Base-by-base conservation (phyloP, 2,888 invertebrate genomes). In the Drosophila histrio region DNA sequence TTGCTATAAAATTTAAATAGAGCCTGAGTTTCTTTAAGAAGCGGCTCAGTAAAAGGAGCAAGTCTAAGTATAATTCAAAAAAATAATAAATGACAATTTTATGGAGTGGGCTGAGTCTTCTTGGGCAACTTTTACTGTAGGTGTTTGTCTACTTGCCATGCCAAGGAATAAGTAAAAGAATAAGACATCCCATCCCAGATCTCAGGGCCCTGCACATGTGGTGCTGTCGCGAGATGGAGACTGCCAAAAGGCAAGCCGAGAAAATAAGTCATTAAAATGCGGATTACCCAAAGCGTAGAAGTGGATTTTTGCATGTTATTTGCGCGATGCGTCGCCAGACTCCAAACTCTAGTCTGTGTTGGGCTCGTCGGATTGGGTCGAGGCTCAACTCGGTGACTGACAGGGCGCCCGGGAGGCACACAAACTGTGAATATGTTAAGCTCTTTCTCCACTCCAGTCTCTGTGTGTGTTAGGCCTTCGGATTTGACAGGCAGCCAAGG, bases 201-300 rank as follows among this genome's bases (percentile, higher is more conserved):
- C 44, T 19, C 57, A 19, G 32, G n/a, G 22, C 21, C 49, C 21
- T 32, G 52, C 76, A 74, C 56, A 70, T 66, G 62, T 71, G 76
- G 30, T 38, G 50, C 46, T 32, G 39, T 19, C 30, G 52, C 21
- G 26, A 21, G 30, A 13, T 30, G 36, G 49, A 41, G 53, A 58
- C 60, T 74, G 81, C 74, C 81, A 83, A 80, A 75, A 71, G 87
- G 82, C 81, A 72, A 80, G 70, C 52, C 75, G 60, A 83, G 79
- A 85, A 87, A 84, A 84, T 84, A 84, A 84, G 84, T 84, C 84
- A 84, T 84, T 84, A 84, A 84, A 84, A 87, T 87, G 85, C 86
- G 84, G 85, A 84, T 84, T 84, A 87, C 87, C 82, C 78, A 72
- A 76, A 76, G 81, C 81, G 82, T 78, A 68, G 87, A 87, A 83